Base-by-base conservation (phyloP, 2,888 invertebrate species). In the Drosophila dives region DNA sequence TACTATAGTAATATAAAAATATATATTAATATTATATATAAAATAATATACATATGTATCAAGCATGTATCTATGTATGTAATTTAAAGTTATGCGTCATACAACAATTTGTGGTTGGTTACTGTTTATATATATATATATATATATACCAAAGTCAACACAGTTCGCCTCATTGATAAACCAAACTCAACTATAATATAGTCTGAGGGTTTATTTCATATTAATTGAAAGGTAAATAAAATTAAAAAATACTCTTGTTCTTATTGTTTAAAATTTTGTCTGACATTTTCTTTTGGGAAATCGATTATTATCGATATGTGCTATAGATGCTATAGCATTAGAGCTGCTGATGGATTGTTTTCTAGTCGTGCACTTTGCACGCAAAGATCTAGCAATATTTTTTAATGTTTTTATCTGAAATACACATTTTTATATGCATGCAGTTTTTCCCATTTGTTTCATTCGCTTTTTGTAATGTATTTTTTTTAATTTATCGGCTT, bases 81-180 rank as follows among this genome's bases (percentile, higher is more conserved):
- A 12, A 7, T 12, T 63, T 64, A 59, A 73, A 81, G 67, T 81
- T 73, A 71, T 84, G 84, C 81, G 70, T 78, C 81, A 72, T 65
- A 72, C 72, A 72, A 71, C 51, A 59, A 58, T 80, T 58, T 82
- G 80, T 72, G 80, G 75, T 76, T 51, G 26, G 29, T 63, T 55
- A 42, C 33, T 51, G 32, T 33, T 49, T 26, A n/a, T n/a, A n/a
- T n/a, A n/a, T n/a, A n/a, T n/a, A n/a, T n/a, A n/a, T n/a, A n/a
- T n/a, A n/a, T n/a, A n/a, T 33, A 50, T 0, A 29, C 5, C 29
- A 29, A 29, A 29, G 10, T 10, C n/a, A n/a, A 40, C 10, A 40
- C n/a, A 40, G n/a, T 40, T 40, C 40, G 4, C 17, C 10, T 40
- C 10, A 4, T 40, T 40, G 40, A n/a, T 40, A n/a, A n/a, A n/a